Conservation (phyloP, 2,797 vertebrate genomes). For the Helicolenus hilgendorfi region DNA sequence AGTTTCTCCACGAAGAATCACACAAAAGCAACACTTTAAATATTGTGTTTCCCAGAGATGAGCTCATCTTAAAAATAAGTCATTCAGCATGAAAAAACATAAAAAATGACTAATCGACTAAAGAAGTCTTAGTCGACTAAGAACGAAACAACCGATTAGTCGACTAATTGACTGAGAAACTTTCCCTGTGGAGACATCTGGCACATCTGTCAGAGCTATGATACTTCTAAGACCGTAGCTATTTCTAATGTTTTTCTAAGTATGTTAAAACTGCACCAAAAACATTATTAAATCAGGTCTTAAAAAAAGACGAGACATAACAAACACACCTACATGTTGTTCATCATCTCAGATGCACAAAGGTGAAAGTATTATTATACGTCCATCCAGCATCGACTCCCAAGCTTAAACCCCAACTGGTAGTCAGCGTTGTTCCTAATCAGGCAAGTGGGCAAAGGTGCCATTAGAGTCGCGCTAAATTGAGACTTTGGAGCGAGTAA, state of each 20-base stretch:
- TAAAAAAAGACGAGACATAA: not conserved
- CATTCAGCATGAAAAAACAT: too few species aligned
- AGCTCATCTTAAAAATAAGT: too few species aligned
- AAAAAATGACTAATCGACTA: too few species aligned
- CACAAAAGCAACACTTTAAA: too few species aligned
- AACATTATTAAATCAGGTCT: not conserved
- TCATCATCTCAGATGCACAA: not conserved
- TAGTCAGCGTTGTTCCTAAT: slow-evolving; percentile 45
- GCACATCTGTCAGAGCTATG: not conserved
- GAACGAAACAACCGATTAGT: too few species aligned
- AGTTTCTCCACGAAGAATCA: too few species aligned
- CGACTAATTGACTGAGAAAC: too few species aligned
- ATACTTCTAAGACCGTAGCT: not conserved
- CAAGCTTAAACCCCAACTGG: slow-evolving; percentile 1
- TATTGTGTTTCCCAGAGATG: too few species aligned
- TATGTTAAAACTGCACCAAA: not conserved
- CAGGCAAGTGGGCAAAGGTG: slow-evolving; percentile 61
- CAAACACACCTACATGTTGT: not conserved
- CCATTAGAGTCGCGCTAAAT: slow-evolving; percentile 73
- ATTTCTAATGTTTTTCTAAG: not conserved
- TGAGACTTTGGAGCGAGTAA: slow-evolving; percentile 66
- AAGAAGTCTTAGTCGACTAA: too few species aligned
- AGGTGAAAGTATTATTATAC: not conserved
- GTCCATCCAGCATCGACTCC: not conserved
- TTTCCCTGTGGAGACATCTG: not conserved